Evolutionary conservation across 2,888 invertebrate genomes (phyloP), one percentile per base, ranked within the genome.

Genomic region (Agrilus cyanescens): DNA sequence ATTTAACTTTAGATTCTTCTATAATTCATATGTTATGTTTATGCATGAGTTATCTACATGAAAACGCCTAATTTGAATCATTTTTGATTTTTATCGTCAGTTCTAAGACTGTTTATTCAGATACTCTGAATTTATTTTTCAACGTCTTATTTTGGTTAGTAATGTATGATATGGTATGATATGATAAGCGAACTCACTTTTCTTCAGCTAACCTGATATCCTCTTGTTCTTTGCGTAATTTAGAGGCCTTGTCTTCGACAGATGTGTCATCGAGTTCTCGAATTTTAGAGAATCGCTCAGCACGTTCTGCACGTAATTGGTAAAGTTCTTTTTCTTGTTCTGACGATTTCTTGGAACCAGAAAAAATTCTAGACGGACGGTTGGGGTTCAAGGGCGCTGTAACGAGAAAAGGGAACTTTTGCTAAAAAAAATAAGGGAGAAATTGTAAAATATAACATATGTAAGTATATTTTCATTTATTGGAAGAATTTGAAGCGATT

Each of bases 291-390:
- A 71, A 67, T 12, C 80, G 72, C 8, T 77, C 74, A 4, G 77
- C 78, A 58, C 78, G 74, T 40, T 76, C 71, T 37, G 77, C 78
- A 55, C 76, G 76, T 48, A 76, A 62, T 55, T 80, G 77, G 46
- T 70, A 58, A 44, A 64, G 57, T 50, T 63, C 64, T 44, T 62
- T 35, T 25, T 41, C 20, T 25, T 74, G 74, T 55, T 78, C 76
- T 50, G 78, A 77, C 63, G 77, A 67, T 41, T 65, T 63, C 55
- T 70, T 65, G 43, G 72, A 74, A 47, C 70, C 70, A 62, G 77
- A 74, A 68, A 82, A 82, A 64, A 76, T 78, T 62, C 82, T 74
- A 59, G 79, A 75, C 57, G 81, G 78, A 59, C 82, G 76, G 63
- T 74, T 71, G 52, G 82, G 78, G 51, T 79, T 74, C 70, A 82